phyloP scores from a whole-genome alignment of 2,888 invertebrate species.

The Nephrotoma guestfalica region DNA sequence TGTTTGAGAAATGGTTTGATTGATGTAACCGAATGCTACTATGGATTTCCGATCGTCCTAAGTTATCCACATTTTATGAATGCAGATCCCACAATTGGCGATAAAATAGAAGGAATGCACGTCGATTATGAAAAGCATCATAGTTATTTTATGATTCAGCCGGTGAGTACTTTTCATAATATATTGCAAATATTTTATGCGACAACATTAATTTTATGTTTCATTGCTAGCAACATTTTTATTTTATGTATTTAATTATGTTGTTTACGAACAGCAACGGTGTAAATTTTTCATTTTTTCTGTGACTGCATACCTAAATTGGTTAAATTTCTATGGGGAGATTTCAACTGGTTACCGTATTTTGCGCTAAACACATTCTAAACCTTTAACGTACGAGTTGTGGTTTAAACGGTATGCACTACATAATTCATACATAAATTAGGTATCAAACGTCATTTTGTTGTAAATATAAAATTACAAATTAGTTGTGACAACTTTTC shows the following conservation, averaged over 20 bases:
- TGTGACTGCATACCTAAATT: background rate
- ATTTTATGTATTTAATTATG: background rate
- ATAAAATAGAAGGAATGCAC: conserved; percentile 49
- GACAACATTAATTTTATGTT: background rate
- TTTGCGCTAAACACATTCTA: too few relatives aligned
- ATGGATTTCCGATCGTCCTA: conserved; percentile 77
- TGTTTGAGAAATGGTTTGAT: conserved; percentile 63
- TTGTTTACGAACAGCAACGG: background rate
- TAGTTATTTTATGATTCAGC: conserved; percentile 62
- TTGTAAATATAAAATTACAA: too few relatives aligned
- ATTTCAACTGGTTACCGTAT: too few relatives aligned
- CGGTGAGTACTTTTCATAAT: conserved; percentile 36
- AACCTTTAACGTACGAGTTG: too few relatives aligned
- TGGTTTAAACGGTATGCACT: too few relatives aligned
- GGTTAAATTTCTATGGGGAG: too few relatives aligned
- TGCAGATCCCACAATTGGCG: conserved; percentile 46
- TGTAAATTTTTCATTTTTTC: background rate
- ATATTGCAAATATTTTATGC: background rate
- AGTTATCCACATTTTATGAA: conserved; percentile 80
- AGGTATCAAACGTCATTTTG: too few relatives aligned
- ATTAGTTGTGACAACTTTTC: too few relatives aligned
- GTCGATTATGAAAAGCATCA: conserved; percentile 51
- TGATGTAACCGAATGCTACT: conserved; percentile 77
- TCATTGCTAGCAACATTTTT: background rate
- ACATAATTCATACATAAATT: too few relatives aligned